Conservation (phyloP, 2,113 vertebrate species). For the Formicarius rufipectus region DNA sequence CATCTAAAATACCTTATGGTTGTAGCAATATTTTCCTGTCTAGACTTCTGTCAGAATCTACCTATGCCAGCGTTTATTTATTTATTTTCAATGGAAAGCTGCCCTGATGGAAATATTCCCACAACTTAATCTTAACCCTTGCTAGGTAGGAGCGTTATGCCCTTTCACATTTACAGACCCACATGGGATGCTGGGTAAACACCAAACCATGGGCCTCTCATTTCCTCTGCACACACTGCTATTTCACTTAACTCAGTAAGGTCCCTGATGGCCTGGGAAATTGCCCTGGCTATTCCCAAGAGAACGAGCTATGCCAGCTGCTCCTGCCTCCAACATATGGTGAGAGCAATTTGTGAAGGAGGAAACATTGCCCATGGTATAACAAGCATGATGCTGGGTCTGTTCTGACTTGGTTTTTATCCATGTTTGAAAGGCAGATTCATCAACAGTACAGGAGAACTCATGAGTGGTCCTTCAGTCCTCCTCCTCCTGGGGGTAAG, state of each 20-base stretch:
- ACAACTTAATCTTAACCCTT: not conserved
- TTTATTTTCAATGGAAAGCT: slow-evolving; percentile 17
- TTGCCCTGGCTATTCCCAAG: not conserved
- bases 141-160: not conserved
- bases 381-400: not conserved
- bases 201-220: not conserved
- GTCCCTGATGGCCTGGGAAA: not conserved
- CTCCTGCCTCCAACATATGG: not conserved
- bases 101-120: not conserved
- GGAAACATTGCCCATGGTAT: not conserved
- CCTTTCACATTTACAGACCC: not conserved
- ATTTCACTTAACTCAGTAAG: not conserved
- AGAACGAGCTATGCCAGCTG: not conserved
- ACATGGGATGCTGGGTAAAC: not conserved
- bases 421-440: not conserved
- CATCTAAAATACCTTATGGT: not conserved
- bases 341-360: not conserved
- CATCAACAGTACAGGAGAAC: not conserved
- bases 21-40: slow-evolving; percentile 46
- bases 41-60: slow-evolving; percentile 43
- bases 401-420: not conserved
- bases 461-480: not conserved
- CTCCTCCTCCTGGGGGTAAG: not conserved
- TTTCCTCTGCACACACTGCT: not conserved
- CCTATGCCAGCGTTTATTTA: not conserved